These are phyloP conservation scores for Chionodraco myersi DNA, from an alignment of 2,113 vertebrate genomes.

Conservation along the genomic window DNA sequence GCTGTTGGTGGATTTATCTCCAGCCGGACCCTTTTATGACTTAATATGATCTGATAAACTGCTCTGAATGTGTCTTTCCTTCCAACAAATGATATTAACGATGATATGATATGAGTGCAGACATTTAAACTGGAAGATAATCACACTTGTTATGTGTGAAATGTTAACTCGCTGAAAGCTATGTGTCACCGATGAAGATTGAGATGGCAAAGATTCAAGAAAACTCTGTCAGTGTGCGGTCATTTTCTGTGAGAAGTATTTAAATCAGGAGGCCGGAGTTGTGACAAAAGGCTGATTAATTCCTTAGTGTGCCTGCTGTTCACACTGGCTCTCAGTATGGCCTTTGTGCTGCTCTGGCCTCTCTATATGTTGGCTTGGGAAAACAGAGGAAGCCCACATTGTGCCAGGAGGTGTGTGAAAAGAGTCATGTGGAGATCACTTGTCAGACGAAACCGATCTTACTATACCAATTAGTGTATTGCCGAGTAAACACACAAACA, in stretches of 20 bases:
- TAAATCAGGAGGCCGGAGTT: conserved; percentile 48
- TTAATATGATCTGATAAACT: conserved; percentile 16
- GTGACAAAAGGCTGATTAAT: conserved; percentile 63
- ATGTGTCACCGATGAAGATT: not conserved
- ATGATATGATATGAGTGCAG: not conserved
- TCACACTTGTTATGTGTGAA: conserved; percentile 6
- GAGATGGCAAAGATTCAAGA: conserved; percentile 30
- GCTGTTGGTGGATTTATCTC: not conserved
- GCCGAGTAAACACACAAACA: not conserved
- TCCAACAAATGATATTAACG: not conserved
- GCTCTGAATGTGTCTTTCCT: conserved; percentile 11
- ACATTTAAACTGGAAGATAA: conserved; percentile 13
- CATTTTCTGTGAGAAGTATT: conserved; percentile 45
- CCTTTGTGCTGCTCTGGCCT: conserved; percentile 50
- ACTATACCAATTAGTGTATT: conserved; percentile 17
- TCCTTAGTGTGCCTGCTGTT: conserved; percentile 48
- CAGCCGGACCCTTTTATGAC: not conserved
- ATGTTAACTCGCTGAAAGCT: conserved; percentile 1
- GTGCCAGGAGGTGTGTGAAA: conserved; percentile 43
- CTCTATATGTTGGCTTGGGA: conserved; percentile 35
- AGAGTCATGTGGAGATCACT: conserved; percentile 34
- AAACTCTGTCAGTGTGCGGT: conserved; percentile 20
- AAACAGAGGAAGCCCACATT: conserved; percentile 48
- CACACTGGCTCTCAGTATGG: conserved; percentile 46
- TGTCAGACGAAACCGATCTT: conserved; percentile 26